Evolutionary conservation across 1,140 invertebrate genomes (phyloP).

Genomic region (Macrocentrus cingulum): DNA sequence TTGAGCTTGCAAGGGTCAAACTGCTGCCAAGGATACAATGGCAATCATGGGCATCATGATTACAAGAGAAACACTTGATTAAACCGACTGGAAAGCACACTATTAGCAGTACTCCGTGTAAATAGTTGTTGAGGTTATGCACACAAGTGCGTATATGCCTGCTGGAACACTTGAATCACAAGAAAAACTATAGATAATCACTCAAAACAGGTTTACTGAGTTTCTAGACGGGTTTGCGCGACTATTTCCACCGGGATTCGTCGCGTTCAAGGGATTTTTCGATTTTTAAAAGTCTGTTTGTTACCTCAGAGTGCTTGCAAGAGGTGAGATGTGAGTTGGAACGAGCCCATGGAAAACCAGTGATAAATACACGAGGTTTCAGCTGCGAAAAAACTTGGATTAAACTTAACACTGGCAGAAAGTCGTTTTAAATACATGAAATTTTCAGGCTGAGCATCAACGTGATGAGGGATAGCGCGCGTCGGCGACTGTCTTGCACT

Average conservation of each 20-base stretch:
- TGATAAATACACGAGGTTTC: too few relatives aligned
- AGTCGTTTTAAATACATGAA: too few relatives aligned
- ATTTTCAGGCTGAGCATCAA: constrained; percentile 30
- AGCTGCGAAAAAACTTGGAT: too few relatives aligned
- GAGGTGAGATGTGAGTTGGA: background rate
- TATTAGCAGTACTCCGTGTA: too few relatives aligned
- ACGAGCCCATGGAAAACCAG: too few relatives aligned
- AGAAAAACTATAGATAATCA: too few relatives aligned
- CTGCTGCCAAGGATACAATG: constrained; percentile 17
- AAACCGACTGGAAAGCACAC: too few relatives aligned
- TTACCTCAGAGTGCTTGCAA: background rate
- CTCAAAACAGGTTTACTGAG: too few relatives aligned
- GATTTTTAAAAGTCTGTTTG: background rate
- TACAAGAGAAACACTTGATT: constrained; percentile 9
- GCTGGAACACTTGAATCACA: background rate
- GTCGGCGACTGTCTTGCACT: constrained; percentile 33
- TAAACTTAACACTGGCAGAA: too few relatives aligned
- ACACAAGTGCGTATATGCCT: background rate
- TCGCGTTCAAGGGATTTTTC: too few relatives aligned
- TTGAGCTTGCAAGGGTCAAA: constrained; percentile 34
- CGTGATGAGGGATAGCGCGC: constrained; percentile 35
- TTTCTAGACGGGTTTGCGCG: too few relatives aligned
- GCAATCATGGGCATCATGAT: constrained; percentile 34
- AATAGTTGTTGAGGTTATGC: constrained; percentile 11
- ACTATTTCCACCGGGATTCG: too few relatives aligned